Conservation (phyloP, 2,113 vertebrate species). For the Scomber scombrus region DNA sequence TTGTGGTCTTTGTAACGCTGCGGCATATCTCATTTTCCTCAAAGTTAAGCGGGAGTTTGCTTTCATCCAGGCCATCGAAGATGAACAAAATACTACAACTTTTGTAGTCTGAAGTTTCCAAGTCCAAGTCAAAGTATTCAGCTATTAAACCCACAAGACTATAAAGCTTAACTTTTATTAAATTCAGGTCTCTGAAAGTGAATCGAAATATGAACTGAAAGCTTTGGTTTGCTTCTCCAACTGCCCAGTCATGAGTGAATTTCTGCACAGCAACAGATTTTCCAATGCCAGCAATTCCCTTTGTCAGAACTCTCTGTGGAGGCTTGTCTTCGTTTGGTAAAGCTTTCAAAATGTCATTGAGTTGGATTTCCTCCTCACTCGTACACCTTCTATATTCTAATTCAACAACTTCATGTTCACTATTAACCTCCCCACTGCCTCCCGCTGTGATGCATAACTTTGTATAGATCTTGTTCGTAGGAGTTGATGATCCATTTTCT, state of each 20-base stretch:
- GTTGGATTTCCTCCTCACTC: slow-evolving; percentile 16
- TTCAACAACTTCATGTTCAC: slow-evolving; percentile 25
- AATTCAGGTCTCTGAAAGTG: slow-evolving; percentile 46
- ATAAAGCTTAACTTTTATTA: not conserved
- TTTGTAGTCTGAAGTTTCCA: not conserved
- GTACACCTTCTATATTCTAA: not conserved
- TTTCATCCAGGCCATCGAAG: too few relatives aligned
- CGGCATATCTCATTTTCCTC: slow-evolving; percentile 3
- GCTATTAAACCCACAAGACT: not conserved
- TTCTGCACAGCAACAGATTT: slow-evolving; percentile 49
- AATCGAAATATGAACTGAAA: not conserved
- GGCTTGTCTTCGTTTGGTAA: not conserved
- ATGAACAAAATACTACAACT: slow-evolving; percentile 23
- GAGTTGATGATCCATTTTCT: not conserved
- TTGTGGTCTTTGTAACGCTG: not conserved
- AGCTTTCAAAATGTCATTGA: slow-evolving; percentile 30
- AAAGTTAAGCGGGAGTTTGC: too few relatives aligned
- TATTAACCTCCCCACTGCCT: slow-evolving; percentile 17
- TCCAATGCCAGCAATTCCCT: slow-evolving; percentile 47
- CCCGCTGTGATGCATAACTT: slow-evolving; percentile 24
- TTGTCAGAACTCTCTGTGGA: slow-evolving; percentile 31
- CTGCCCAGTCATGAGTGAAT: slow-evolving; percentile 36
- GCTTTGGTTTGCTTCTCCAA: slow-evolving; percentile 1
- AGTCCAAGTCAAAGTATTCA: not conserved
- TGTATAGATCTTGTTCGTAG: not conserved